phyloP scores from a whole-genome alignment of 2,888 invertebrate genomes.

The Thecophora atra region DNA sequence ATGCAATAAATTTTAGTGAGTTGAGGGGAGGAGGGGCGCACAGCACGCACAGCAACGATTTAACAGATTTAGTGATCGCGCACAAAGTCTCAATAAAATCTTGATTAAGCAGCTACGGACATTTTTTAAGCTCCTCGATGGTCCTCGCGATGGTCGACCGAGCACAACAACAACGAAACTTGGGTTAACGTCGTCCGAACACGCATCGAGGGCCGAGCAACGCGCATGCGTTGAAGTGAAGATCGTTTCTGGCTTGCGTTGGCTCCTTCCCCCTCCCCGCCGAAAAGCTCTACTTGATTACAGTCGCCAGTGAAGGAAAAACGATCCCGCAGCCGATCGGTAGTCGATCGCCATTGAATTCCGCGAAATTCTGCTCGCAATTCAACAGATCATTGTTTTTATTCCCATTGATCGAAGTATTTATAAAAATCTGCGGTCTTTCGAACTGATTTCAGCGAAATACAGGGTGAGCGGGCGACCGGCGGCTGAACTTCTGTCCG shows the following conservation, averaged over 20 bases:
- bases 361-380: not conserved
- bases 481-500: too few relatives aligned
- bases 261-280: not conserved
- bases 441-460: not conserved
- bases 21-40: not conserved
- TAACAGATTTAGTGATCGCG: constrained; percentile 36
- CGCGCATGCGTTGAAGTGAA: constrained; percentile 8
- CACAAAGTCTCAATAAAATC: constrained; percentile 39
- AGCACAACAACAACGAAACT: constrained; percentile 14
- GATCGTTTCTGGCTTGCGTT: not conserved
- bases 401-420: not conserved
- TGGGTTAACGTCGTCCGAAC: constrained; percentile 11
- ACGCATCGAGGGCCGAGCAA: constrained; percentile 10
- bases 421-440: not conserved
- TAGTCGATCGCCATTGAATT: constrained; percentile 3
- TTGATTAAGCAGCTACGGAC: constrained; percentile 30
- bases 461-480: too few relatives aligned
- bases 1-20: constrained; percentile 31
- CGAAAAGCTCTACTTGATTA: not conserved
- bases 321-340: too few relatives aligned
- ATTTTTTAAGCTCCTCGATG: not conserved
- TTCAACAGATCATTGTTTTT: not conserved
- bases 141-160: not conserved
- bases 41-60: constrained; percentile 1
- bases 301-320: too few relatives aligned